Percentiles rank a stretch among this genome's conserved stretches.
These are phyloP conservation scores for Cossypha dichroa DNA, from an alignment of 2,797 vertebrate genomes.

Conservation along the genomic window DNA sequence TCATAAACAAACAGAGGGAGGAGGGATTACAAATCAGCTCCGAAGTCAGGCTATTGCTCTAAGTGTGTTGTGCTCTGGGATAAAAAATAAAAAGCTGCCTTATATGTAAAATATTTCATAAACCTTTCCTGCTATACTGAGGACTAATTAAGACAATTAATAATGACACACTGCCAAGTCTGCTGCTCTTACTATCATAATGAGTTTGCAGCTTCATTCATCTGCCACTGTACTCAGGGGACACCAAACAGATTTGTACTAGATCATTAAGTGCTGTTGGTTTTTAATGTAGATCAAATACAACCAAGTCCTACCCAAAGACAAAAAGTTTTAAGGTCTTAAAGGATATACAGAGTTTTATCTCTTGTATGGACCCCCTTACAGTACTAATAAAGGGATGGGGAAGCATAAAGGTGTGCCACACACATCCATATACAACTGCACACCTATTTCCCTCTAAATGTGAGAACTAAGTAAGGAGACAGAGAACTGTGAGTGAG, in stretches of 20 bases:
- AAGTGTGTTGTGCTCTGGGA: neutral
- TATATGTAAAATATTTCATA: neutral
- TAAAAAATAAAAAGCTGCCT: neutral
- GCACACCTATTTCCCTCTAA: neutral
- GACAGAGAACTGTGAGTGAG: neutral
- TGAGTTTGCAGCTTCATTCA: neutral
- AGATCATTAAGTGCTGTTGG: neutral
- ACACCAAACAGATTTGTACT: neutral
- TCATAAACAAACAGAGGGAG: neutral
- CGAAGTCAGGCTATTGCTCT: neutral
- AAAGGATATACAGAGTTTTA: neutral
- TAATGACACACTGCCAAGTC: neutral
- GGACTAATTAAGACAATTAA: neutral
- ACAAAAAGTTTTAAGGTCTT: neutral
- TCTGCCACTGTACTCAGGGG: neutral
- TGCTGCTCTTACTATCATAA: neutral
- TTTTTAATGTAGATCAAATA: neutral
- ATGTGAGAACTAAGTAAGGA: neutral
- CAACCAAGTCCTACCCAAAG: neutral
- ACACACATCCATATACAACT: neutral
- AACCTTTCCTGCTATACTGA: neutral
- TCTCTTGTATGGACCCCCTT: rapidly evolving
- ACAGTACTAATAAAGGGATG: neutral
- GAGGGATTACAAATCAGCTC: neutral
- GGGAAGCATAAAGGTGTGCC: neutral